Base-by-base conservation (phyloP, 2,113 vertebrate species). In the Calyptomena viridis region DNA sequence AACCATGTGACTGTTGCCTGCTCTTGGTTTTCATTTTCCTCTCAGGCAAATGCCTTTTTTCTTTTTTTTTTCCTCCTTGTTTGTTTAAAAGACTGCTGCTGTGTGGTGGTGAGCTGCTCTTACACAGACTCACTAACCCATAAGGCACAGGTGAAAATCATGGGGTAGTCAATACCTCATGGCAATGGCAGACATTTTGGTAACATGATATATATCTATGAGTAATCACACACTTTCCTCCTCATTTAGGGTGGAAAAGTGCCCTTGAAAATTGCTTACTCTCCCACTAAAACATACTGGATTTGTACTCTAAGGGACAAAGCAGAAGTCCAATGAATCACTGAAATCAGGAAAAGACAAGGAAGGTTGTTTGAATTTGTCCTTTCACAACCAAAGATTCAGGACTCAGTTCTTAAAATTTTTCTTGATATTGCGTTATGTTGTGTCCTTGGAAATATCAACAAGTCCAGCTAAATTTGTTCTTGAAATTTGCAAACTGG, bases 201-300 rank as follows among this genome's bases (percentile, higher is more conserved):
- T 95, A 93, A 88, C 79, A 88, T 94, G 90, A 84, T 96, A 86
- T 93, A 90, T 93, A 80, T 60, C 68, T 40, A 22, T 93, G 82
- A 94, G 92, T 89, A 88, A 91, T 94, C 85, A 85, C 79, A 71
- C 5, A 4, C 28, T 88, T 67, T 77, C 21, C 64, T 81, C 18
- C 56, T 87, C 84, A 64, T 73, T 87, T 84, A 72, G 52, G 60
- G 62, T 75, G 37, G 77, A 84, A 84, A 95, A 93, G 77, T 93
- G 89, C 77, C 81, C 93, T 95, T 94, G 94, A 95, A 90, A 92
- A 92, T 80, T 74, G 76, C 89, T 95, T 92, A 78, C 84, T 89
- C 74, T 75, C 81, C 53, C 59, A 46, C 58, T 95, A 91, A 95
- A 91, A 87, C 64, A 76, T 44, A 82, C 52, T 78, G 74, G 80